A percentile compares a stretch with the other conserved stretches of the same genome.
phyloP scores from a whole-genome alignment of 2,113 vertebrate species.

The Hylia prasina region DNA sequence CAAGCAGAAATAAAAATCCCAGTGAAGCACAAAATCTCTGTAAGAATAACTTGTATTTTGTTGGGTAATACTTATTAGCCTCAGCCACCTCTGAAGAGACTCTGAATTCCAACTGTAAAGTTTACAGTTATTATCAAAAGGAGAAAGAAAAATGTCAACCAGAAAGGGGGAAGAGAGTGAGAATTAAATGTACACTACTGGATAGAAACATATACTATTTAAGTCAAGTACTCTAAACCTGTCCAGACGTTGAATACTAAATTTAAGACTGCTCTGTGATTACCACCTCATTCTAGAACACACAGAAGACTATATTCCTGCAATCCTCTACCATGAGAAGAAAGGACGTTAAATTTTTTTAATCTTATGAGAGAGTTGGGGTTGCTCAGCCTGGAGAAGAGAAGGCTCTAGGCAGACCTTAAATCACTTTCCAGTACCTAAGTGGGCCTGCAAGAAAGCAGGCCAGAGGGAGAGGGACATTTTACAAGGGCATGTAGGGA shows the following conservation, averaged over 20 bases:
- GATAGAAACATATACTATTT: not conserved
- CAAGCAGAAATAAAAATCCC: not conserved
- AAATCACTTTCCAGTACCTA: not conserved
- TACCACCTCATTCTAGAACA: not conserved
- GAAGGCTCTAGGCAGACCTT: not conserved
- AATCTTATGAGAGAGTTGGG: not conserved
- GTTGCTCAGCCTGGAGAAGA: not conserved
- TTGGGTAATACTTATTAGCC: not conserved
- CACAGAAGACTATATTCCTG: not conserved
- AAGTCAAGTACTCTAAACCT: not conserved
- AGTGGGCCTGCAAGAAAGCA: not conserved
- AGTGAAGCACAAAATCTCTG: not conserved
- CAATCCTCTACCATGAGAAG: not conserved
- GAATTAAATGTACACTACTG: not conserved
- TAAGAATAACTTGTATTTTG: not conserved
- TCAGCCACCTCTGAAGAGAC: not conserved
- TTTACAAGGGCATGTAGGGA: not conserved
- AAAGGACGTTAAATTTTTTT: not conserved
- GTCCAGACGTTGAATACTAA: not conserved
- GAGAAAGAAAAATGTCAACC: not conserved
- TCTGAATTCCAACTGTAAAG: not conserved
- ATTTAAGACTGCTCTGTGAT: not conserved
- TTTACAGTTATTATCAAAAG: not conserved
- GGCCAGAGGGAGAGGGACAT: not conserved
- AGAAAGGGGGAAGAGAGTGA: not conserved